Base-by-base conservation (phyloP, 2,113 vertebrate genomes). In the Brienomyrus brachyistius region DNA sequence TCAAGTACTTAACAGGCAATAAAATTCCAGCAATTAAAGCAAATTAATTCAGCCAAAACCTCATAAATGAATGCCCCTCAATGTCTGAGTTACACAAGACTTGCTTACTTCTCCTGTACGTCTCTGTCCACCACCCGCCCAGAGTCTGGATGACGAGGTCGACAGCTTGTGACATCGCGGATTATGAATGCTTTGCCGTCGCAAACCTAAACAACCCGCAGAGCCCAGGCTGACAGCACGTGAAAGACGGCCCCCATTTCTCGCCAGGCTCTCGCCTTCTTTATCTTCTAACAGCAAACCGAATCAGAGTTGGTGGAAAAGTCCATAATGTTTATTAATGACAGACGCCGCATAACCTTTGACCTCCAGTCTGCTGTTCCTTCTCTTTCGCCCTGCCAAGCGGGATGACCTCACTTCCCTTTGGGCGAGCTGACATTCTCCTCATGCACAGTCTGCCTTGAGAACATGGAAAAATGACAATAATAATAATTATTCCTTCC, bases 401-500 rank as follows among this genome's bases (percentile, higher is more conserved):
- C 48, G 27, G 88, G 48, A 91, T 95, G 70, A 94, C 92, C 94
- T 95, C 93, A 95, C 92, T 94, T 94, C 93, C 92, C 92, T 90
- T 91, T 88, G 86, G 90, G 52, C 86, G 74, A 56, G 5, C 87
- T 92, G 93, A 93, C 90, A 92, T 90, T 54, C 7, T 8, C 88
- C 92, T 92, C 89, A 93, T 94, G 92, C 91, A 91, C 80, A 84
- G 88, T 88, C 90, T 70, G 92, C 94, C 92, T 62, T 1, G 91
- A 93, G 93, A 77, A 87, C 62, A 77, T 59, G 48, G 84, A 77
- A 90, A 89, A 90, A 89, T 89, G 85, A 90, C 90, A 93, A 93
- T 93, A 94, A 94, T 94, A 94, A 95, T 95, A 94, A 95, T 95
- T 94, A 95, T 92, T 92, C 90, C 92, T 93, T 94, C 88, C 93